Evolutionary conservation across 2,888 invertebrate species (phyloP), one percentile per base, ranked within the genome.

Genomic region (Hyppa rectilinea): DNA sequence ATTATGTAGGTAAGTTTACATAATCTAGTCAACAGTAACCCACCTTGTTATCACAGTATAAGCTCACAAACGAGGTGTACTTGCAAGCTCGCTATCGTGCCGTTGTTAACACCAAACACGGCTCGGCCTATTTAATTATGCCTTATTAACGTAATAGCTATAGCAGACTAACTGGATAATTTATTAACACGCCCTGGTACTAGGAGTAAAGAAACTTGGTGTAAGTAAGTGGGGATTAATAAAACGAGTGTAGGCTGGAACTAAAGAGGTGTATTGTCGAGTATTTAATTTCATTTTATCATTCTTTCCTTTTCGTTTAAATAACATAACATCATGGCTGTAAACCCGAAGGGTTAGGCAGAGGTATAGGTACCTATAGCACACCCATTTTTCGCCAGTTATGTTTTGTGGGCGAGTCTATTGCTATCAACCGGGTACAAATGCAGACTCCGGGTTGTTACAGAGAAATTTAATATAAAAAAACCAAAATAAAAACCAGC

Each of bases 51-150:
- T 10, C 66, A 20, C 71, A 55, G 29, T 50, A 65, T 60, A 65
- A 74, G 47, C 14, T 61, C 34, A 63, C 53, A 77, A 74, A 73
- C 20, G 70, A 34, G 47, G 50, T 36, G 23, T 36, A 38, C 45
- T 70, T n/a, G 64, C n/a, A 20, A 53, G 34, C 38, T 38, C 10
- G n/a, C 60, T 80, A 69, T 71, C 79, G 80, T 71, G 77, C 73
- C 47, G 38, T 85, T 90, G 87, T 87, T 86, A 87, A 87, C 83
- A 81, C 85, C 70, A 74, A 86, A 85, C 89, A 87, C 85, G 87
- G 81, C 80, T 60, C 66, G 75, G 85, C 85, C 86, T 86, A 89
- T 91, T 91, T 91, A 91, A 92, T 91, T 92, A 89, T 82, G 73
- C 81, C 87, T 88, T 89, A 90, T 91, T 91, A 90, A 84, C 83